Evolutionary conservation across 2,113 vertebrate genomes (phyloP), one percentile per base, ranked within the genome.

Genomic region (Oxygymnocypris stewartii): DNA sequence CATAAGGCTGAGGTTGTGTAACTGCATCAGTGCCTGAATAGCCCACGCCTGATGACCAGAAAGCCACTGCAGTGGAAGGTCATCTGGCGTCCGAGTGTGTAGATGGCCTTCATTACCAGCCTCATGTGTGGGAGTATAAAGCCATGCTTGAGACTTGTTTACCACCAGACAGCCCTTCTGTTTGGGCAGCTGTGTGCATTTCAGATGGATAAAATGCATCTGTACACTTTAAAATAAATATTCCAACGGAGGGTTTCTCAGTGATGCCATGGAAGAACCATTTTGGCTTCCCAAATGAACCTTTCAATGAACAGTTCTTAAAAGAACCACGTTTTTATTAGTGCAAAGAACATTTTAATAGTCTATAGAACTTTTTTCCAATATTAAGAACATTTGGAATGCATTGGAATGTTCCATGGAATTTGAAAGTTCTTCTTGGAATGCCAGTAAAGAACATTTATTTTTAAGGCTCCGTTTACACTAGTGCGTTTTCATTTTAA

Each of bases 1-100:
- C 88, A 90, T 91, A 90, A 92, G 87, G 25, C 87, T 74, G 75
- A 84, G 3, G 80, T 94, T 95, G 90, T 91, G 16, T 93, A 93
- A 94, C 90, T 81, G 90, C 84, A n/a, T 91, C 90, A 90, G 89
- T 61, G 91, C 89, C 89, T 87, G 90, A 90, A 89, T 92, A 90
- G 90, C 89, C 91, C 86, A n/a, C 35, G 42, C 73, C 86, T 69
- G 40, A 89, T 88, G 90, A 91, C 92, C 91, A 92, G 90, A 92
- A 92, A 90, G 90, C 89, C 82, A 88, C 69, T 85, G 87, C 59
- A 35, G 42, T 93, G 89, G 84, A 90, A 61, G 88, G 92, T 93
- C 93, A 92, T 88, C 85, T 79, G 87, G 82, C 54, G 89, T 25
- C 65, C 86, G 5, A 61, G 23, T 37, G 20, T 57, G 77, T 59